A percentile compares a stretch with the other conserved stretches of the same genome.
These are phyloP conservation scores for Taurulus bubalis DNA, from an alignment of 2,113 vertebrate genomes.

Conservation along the genomic window DNA sequence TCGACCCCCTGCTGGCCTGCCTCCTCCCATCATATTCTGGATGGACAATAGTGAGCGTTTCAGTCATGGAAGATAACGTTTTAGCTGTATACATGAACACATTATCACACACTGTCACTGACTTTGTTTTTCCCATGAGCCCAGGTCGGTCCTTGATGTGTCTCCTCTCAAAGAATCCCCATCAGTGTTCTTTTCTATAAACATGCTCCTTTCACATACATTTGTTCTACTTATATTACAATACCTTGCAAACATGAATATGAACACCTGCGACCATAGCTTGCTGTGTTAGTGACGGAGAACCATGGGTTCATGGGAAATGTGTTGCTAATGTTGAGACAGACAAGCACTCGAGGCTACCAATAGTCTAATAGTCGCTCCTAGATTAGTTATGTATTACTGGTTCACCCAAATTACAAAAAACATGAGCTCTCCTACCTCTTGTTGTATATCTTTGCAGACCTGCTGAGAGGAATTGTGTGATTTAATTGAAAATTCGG, in stretches of 20 bases:
- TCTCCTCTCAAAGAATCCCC: neutral
- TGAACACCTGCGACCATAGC: neutral
- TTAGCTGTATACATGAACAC: neutral
- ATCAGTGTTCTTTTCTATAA: neutral
- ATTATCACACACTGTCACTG: neutral
- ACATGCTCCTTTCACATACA: neutral
- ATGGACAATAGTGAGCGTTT: conserved; percentile 96
- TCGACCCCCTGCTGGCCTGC: conserved; percentile 93
- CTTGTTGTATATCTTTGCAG: neutral
- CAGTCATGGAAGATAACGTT: neutral
- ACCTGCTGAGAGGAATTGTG: neutral
- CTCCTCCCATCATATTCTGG: conserved; percentile 98
- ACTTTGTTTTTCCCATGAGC: neutral
- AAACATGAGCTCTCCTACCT: neutral
- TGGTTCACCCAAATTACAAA: neutral
- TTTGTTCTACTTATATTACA: neutral
- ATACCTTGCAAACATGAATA: neutral
- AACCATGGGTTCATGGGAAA: neutral
- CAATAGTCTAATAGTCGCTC: neutral
- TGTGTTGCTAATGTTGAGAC: neutral
- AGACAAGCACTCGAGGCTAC: neutral
- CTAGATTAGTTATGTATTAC: neutral
- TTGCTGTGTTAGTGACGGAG: neutral
- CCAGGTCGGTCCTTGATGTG: neutral
- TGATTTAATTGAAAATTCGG: neutral